Percentiles rank a stretch among this genome's conserved stretches.
Evolutionary conservation across 2,797 vertebrate genomes (phyloP).

Genomic region (Phoeniculus purpureus): DNA sequence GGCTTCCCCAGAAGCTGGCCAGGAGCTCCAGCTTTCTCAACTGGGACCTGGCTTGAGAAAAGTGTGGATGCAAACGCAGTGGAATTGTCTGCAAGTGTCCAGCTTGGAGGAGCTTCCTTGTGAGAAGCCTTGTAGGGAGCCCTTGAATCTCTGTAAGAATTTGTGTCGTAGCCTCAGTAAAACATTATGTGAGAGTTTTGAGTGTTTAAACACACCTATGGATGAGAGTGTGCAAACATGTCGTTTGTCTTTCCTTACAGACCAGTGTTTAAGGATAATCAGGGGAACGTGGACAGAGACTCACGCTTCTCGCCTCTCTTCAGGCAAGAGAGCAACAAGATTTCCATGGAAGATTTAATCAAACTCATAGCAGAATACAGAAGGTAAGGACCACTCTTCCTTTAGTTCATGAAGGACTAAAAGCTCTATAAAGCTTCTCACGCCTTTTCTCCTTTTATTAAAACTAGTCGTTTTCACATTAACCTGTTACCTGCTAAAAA

Average conservation of each 20-base stretch:
- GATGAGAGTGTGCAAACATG: not conserved
- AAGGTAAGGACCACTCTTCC: conserved; percentile 79
- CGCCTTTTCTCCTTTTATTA: not conserved
- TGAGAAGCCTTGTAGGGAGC: not conserved
- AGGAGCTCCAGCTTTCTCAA: not conserved
- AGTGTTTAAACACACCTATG: not conserved
- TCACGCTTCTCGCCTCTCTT: conserved; percentile 95
- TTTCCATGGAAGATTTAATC: conserved; percentile 93
- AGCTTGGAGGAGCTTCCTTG: not conserved
- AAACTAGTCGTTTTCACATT: conserved; percentile 28
- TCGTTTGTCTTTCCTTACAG: conserved; percentile 74
- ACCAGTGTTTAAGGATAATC: conserved; percentile 96
- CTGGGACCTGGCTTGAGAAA: not conserved
- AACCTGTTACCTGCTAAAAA: not conserved
- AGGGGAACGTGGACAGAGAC: conserved; percentile 93
- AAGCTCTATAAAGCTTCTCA: not conserved
- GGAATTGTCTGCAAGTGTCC: not conserved
- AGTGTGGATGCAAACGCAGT: not conserved
- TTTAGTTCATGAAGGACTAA: not conserved
- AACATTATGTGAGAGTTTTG: not conserved
- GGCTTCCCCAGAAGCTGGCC: not conserved
- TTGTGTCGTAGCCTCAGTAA: not conserved
- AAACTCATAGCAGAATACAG: conserved; percentile 92
- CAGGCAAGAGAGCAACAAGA: conserved; percentile 97
- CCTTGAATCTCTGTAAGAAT: not conserved